phyloP scores from a whole-genome alignment of 2,888 invertebrate species.

The Oligia latruncula region DNA sequence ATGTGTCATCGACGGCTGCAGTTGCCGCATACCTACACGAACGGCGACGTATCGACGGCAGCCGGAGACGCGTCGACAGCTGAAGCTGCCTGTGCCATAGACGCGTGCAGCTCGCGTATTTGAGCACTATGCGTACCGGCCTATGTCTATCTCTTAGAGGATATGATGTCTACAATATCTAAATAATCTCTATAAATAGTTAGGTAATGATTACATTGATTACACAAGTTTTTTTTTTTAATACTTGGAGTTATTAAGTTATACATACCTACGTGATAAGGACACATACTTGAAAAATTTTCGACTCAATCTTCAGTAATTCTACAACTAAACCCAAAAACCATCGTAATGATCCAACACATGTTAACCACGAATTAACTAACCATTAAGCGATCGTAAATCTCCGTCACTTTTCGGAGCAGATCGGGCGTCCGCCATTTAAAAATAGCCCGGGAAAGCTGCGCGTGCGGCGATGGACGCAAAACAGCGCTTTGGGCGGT shows the following conservation, averaged over 20 bases:
- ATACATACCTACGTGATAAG: neutral
- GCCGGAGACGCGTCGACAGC: too few relatives aligned
- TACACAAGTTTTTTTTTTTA: neutral
- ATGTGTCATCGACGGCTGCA: neutral
- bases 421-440: conserved; percentile 65
- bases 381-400: conserved; percentile 78
- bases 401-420: conserved; percentile 70
- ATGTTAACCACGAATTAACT: conserved; percentile 75
- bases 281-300: neutral
- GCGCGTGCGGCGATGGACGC: conserved; percentile 73
- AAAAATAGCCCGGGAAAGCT: conserved; percentile 73
- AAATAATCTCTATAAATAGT: neutral
- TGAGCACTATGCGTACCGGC: neutral
- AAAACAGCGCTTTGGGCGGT: conserved; percentile 73
- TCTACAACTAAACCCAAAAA: conserved; percentile 53
- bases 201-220: neutral
- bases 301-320: conserved; percentile 13
- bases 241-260: neutral
- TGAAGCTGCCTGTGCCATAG: too few relatives aligned
- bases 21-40: neutral
- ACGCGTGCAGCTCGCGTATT: too few relatives aligned
- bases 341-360: conserved; percentile 66
- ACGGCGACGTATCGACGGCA: too few relatives aligned
- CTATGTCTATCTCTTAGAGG: neutral
- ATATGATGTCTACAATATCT: neutral